Percentiles rank a stretch among this genome's conserved stretches.
These are phyloP conservation scores for Congeria kusceri DNA, from an alignment of 2,888 invertebrate genomes.

Conservation along the genomic window DNA sequence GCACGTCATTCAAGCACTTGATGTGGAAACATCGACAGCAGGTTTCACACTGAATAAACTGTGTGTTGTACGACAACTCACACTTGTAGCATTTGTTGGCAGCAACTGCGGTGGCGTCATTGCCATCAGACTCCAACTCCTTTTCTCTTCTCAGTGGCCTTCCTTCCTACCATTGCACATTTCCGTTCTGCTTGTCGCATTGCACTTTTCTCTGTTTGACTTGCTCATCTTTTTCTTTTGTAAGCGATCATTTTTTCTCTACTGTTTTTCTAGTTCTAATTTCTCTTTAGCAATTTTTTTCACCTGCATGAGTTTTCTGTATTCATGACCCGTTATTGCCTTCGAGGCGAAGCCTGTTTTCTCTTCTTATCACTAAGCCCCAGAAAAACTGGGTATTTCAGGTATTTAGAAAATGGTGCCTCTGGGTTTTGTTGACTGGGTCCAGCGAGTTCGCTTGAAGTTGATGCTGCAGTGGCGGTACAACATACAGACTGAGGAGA, in stretches of 20 bases:
- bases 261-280: slow-evolving; percentile 7
- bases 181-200: too few relatives aligned
- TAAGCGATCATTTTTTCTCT: slow-evolving; percentile 16
- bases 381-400: slow-evolving; percentile 20
- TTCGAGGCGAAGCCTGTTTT: neutral
- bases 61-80: neutral
- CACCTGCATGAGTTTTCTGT: slow-evolving; percentile 10
- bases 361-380: slow-evolving; percentile 15
- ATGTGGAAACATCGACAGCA: slow-evolving; percentile 3
- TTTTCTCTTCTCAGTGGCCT: neutral
- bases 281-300: neutral
- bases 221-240: slow-evolving; percentile 19
- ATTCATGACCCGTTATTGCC: neutral
- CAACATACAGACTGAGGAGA: slow-evolving; percentile 8
- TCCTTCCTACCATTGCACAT: neutral
- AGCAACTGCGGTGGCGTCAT: neutral
- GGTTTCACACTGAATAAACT: neutral
- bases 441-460: slow-evolving; percentile 8
- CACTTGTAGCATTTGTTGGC: slow-evolving; percentile 7
- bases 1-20: neutral
- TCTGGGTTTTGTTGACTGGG: slow-evolving; percentile 3
- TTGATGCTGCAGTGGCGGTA: slow-evolving; percentile 13
- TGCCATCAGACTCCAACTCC: neutral
- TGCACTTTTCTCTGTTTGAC: too few relatives aligned
- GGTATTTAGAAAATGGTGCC: slow-evolving; percentile 19